Evolutionary conservation across 2,797 vertebrate genomes (phyloP), one percentile per base, ranked within the genome.

Genomic region (Pseudopleuronectes americanus): DNA sequence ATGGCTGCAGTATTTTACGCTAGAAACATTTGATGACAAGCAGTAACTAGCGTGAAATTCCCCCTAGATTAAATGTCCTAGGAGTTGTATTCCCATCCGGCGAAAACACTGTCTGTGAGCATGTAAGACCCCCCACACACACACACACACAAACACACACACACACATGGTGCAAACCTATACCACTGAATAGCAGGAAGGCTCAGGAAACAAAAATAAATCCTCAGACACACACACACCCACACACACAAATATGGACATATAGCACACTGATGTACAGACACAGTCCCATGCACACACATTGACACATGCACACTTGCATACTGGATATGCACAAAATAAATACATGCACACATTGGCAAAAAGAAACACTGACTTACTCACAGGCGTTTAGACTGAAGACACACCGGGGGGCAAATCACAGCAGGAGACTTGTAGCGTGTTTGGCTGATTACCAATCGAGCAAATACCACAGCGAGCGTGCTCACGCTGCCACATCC

Each of bases 11-110:
- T 88, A 89, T 93, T 94, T 93, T 91, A 90, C 82, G 81, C 88
- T 77, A 79, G 86, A 91, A 90, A 92, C 71, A 22, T 91, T 89
- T 92, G 93, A 94, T 93, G 94, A 95, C 93, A 94, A 94, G 89
- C 86, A 85, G 92, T 93, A 95, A 95, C 93, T 92, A 89, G 85
- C 90, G 79, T 94, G 90, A 95, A 94, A 95, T 94, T 95, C 94
- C 90, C 93, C 66, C 77, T 87, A 91, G 93, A 94, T 93, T 92
- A 94, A 93, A 94, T 92, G 90, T 95, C 93, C 91, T 58, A 86
- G 90, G 91, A 93, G 87, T 74, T 83, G 85, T 85, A 87, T 87
- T 90, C 84, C 90, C 77, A 87, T 87, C 87, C 83, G 69, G 78
- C 74, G 58, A 81, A 84, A 28, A 79, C 79, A 86, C 86, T 80